These are phyloP conservation scores for Glossophaga mutica DNA, from an alignment of 2,797 vertebrate genomes.

Conservation along the genomic window DNA sequence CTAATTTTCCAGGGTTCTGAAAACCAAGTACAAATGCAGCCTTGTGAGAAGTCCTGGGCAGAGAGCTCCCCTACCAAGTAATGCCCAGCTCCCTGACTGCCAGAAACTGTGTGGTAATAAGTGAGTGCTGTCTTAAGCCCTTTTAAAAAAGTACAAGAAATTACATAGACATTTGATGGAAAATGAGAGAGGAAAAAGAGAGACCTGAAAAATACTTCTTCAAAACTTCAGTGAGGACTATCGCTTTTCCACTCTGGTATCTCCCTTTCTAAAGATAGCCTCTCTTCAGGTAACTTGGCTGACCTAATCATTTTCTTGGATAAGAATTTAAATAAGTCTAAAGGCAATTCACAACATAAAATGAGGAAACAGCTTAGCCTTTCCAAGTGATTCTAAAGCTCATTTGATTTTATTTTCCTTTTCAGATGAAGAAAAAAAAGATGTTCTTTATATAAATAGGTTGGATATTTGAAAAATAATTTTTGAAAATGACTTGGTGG, in stretches of 20 bases:
- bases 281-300: background rate
- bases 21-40: background rate
- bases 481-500: background rate
- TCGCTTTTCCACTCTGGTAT: background rate
- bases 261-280: background rate
- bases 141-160: background rate
- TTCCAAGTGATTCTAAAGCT: background rate
- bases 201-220: background rate
- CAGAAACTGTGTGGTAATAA: background rate
- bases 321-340: background rate
- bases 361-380: background rate
- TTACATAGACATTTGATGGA: background rate
- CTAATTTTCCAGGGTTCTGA: background rate
- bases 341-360: background rate
- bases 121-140: background rate
- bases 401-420: background rate
- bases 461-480: background rate
- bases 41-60: background rate
- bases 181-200: background rate
- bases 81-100: background rate
- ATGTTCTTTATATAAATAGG: background rate
- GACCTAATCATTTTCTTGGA: background rate
- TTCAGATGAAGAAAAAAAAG: slow-evolving; percentile 3
- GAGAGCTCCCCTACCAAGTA: background rate
- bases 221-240: background rate